These are phyloP conservation scores for Carettochelys insculpta DNA, from an alignment of 2,113 vertebrate genomes.

Conservation along the genomic window DNA sequence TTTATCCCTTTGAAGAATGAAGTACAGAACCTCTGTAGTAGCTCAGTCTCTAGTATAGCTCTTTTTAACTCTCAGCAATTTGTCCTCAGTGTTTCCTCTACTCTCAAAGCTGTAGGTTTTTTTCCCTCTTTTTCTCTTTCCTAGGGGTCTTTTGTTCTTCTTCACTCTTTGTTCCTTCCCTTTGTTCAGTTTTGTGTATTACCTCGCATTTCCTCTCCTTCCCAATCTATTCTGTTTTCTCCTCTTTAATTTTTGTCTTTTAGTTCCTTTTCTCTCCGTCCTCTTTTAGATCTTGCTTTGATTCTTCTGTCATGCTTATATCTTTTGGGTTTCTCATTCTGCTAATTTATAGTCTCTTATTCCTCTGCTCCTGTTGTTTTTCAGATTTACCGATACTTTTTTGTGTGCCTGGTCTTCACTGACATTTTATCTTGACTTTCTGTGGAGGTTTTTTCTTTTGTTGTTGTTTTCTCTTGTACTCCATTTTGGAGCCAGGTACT, in stretches of 20 bases:
- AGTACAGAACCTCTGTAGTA: background rate
- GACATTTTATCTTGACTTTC: background rate
- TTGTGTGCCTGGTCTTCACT: background rate
- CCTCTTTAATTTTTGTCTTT: background rate
- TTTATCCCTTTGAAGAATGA: background rate
- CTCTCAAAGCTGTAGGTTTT: background rate
- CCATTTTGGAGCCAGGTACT: background rate
- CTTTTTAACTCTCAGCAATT: background rate
- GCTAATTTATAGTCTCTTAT: background rate
- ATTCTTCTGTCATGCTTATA: background rate
- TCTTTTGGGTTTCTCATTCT: background rate
- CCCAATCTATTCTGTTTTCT: background rate
- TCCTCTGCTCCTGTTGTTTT: background rate
- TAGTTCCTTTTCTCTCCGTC: background rate
- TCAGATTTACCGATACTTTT: background rate
- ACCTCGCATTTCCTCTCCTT: background rate
- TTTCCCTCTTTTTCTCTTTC: background rate
- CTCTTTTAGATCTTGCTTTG: background rate
- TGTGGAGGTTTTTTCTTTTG: background rate
- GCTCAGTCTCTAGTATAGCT: background rate
- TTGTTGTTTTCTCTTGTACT: conserved; percentile 9
- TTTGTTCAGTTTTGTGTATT: background rate
- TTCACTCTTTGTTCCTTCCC: background rate
- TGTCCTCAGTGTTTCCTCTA: background rate
- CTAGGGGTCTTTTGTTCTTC: background rate